A percentile compares a stretch with the other conserved stretches of the same genome.
These are phyloP conservation scores for Rallus limicola DNA, from an alignment of 2,113 vertebrate genomes.

Conservation along the genomic window DNA sequence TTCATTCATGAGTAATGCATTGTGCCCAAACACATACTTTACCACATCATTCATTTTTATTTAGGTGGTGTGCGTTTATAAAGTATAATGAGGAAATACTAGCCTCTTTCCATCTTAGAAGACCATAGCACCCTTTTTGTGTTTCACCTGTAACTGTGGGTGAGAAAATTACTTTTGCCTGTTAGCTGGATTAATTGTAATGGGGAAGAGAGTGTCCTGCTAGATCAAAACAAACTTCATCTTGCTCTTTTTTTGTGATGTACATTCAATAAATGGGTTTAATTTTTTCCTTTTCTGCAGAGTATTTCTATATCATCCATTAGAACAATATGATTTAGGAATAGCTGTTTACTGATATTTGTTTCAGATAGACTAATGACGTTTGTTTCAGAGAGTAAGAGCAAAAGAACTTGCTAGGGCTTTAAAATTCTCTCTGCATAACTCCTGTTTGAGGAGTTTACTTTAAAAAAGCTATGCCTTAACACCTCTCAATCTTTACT, in stretches of 20 bases:
- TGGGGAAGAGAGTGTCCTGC: not conserved
- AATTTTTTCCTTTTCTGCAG: not conserved
- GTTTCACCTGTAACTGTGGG: not conserved
- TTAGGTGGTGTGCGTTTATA: not conserved
- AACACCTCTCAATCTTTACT: not conserved
- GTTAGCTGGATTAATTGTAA: not conserved
- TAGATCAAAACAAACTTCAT: not conserved
- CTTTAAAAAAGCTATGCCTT: not conserved
- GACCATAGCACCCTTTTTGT: not conserved
- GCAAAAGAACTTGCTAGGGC: not conserved
- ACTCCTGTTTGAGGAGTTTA: not conserved
- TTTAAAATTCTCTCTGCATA: not conserved
- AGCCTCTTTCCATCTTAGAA: not conserved
- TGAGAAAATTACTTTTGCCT: conserved; percentile 1
- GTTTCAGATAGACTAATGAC: not conserved
- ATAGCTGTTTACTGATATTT: not conserved
- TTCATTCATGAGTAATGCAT: not conserved
- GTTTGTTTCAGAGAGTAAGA: not conserved
- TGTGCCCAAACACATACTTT: not conserved
- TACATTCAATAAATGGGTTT: not conserved
- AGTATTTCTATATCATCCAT: not conserved
- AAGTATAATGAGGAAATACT: not conserved
- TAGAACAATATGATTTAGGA: not conserved
- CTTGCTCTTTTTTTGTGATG: not conserved
- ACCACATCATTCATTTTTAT: not conserved